Percentiles rank a stretch among this genome's conserved stretches.
These are phyloP conservation scores for Empidonax traillii DNA, from an alignment of 2,113 vertebrate genomes.

Conservation along the genomic window DNA sequence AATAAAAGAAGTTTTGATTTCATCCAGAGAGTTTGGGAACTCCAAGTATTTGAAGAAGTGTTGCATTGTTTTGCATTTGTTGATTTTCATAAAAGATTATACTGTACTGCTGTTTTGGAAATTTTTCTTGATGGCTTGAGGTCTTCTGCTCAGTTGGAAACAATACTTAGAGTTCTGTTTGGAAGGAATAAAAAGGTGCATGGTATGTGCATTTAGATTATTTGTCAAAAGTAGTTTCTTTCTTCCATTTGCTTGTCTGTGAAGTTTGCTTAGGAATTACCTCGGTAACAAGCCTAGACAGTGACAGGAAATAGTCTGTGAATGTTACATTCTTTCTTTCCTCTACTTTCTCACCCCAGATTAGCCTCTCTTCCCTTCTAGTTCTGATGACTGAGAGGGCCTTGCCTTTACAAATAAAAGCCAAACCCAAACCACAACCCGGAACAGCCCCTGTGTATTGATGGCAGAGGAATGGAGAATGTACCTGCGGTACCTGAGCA, in stretches of 20 bases:
- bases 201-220: not conserved
- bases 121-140: not conserved
- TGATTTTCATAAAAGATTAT: not conserved
- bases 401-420: not conserved
- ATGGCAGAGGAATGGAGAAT: not conserved
- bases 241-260: not conserved
- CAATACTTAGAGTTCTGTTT: not conserved
- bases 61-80: not conserved
- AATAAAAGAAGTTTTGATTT: not conserved
- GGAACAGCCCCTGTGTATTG: not conserved
- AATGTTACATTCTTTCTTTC: not conserved
- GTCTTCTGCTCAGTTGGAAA: not conserved
- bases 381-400: not conserved
- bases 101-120: not conserved
- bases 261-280: not conserved
- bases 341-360: not conserved
- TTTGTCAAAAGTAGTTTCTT: conserved; percentile 12
- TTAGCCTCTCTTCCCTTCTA: not conserved
- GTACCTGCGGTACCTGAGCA: not conserved
- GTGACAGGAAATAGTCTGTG: not conserved
- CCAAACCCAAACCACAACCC: not conserved
- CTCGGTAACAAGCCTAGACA: not conserved
- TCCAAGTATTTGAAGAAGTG: not conserved
- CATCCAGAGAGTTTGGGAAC: not conserved
- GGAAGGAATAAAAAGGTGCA: not conserved